phyloP scores from a whole-genome alignment of 2,113 vertebrate species.

The Lepus americanus region DNA sequence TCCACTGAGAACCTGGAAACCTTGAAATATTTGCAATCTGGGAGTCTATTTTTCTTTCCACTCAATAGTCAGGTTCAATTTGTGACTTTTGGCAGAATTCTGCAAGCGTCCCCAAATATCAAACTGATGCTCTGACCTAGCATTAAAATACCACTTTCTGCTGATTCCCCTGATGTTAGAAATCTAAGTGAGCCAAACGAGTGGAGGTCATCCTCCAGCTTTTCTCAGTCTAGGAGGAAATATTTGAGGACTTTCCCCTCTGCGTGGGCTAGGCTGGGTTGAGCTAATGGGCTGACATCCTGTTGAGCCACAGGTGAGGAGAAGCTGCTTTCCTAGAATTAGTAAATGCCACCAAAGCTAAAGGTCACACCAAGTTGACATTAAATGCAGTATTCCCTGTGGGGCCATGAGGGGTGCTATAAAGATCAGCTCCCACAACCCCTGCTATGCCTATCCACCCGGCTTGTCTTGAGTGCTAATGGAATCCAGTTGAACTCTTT shows the following conservation, averaged over 20 bases:
- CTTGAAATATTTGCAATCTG: not conserved
- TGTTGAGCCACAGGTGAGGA: conserved; percentile 19
- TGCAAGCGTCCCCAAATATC: not conserved
- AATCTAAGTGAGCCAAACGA: conserved; percentile 54
- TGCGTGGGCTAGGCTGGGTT: not conserved
- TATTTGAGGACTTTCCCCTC: not conserved
- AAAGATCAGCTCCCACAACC: conserved; percentile 20
- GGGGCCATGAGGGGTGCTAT: not conserved
- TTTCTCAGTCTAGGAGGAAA: not conserved
- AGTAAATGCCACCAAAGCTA: conserved; percentile 73
- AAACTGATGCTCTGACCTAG: conserved; percentile 31
- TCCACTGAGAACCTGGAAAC: not conserved
- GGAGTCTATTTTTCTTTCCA: not conserved
- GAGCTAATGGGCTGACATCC: conserved; percentile 39
- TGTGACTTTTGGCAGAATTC: not conserved
- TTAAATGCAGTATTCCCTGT: conserved; percentile 66
- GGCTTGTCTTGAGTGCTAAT: conserved; percentile 9
- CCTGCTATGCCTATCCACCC: not conserved
- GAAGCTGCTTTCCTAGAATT: conserved; percentile 65
- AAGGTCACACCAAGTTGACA: conserved; percentile 69
- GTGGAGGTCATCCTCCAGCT: not conserved
- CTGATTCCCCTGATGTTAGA: not conserved
- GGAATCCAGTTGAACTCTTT: conserved; percentile 54
- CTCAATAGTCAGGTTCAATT: not conserved
- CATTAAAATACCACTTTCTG: conserved; percentile 12